phyloP scores from a whole-genome alignment of 2,888 invertebrate species.

The Drosophila pegasa region DNA sequence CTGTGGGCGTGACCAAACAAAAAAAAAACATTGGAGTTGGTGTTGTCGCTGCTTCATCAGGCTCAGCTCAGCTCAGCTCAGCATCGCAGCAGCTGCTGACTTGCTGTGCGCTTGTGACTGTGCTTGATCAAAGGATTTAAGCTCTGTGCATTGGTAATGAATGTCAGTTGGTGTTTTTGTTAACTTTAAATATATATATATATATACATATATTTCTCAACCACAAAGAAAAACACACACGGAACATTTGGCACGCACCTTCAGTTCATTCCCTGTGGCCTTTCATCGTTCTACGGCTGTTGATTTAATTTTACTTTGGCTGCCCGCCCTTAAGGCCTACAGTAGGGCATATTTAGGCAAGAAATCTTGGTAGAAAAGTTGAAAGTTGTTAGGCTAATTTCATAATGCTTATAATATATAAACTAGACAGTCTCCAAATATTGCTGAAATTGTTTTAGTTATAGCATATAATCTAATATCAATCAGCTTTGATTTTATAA shows the following conservation, averaged over 20 bases:
- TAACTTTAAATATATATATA: conserved; percentile 63
- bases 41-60: neutral
- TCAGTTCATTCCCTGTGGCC: conserved; percentile 22
- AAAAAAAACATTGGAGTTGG: neutral
- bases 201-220: conserved; percentile 34
- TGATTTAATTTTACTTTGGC: conserved; percentile 61
- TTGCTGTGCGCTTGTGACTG: conserved; percentile 24
- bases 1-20: conserved; percentile 28
- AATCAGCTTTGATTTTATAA: neutral
- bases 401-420: neutral
- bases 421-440: no score
- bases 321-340: neutral
- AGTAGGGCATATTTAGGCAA: conserved; percentile 1
- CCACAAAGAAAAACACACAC: conserved; percentile 14
- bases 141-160: conserved; percentile 52
- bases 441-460: neutral
- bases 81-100: conserved; percentile 10
- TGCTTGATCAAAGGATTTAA: conserved; percentile 67
- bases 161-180: conserved; percentile 60
- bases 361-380: neutral
- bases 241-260: conserved; percentile 20
- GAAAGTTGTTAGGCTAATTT: neutral
- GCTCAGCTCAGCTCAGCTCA: conserved; percentile 2
- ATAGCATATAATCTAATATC: no score
- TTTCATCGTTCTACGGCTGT: conserved; percentile 42